A percentile compares a stretch with the other conserved stretches of the same genome.
Conservation (phyloP, 2,888 invertebrate genomes). For the Drosophila monieri region DNA sequence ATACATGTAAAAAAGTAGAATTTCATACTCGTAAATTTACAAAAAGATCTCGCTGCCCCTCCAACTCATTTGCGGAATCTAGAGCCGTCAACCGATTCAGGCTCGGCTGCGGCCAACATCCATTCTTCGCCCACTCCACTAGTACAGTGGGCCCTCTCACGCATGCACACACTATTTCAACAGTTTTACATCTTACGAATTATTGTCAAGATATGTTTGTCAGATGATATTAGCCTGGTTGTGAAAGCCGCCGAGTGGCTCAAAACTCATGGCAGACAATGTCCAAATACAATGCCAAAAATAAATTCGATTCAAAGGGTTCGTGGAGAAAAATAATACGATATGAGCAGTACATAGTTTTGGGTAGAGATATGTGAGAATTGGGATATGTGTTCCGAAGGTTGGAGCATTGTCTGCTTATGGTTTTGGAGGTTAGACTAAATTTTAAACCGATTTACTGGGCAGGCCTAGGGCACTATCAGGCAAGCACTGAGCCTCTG, state of each 20-base stretch:
- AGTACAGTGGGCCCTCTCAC: constrained; percentile 32
- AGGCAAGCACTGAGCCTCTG: constrained; percentile 69
- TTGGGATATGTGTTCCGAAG: constrained; percentile 44
- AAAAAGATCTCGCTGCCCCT: constrained; percentile 46
- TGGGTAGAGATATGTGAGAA: constrained; percentile 52
- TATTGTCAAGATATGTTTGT: constrained; percentile 84
- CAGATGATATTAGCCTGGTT: constrained; percentile 84
- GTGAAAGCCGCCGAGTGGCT: constrained; percentile 42
- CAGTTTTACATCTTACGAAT: constrained; percentile 79
- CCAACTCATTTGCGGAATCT: constrained; percentile 32
- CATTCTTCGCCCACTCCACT: constrained; percentile 21
- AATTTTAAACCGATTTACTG: constrained; percentile 25
- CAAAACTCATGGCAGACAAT: constrained; percentile 25
- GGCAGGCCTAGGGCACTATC: constrained; percentile 71
- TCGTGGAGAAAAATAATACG: constrained; percentile 18
- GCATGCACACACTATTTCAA: constrained; percentile 57
- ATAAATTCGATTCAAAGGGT: constrained; percentile 62
- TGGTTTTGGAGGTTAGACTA: constrained; percentile 16
- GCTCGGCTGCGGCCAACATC: constrained; percentile 25
- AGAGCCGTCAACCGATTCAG: constrained; percentile 15
- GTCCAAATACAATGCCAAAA: constrained; percentile 37
- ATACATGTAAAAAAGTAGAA: constrained; percentile 72
- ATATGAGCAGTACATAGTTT: constrained; percentile 13
- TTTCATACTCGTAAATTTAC: constrained; percentile 68
- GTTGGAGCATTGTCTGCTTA: constrained; percentile 15